Evolutionary conservation across 1,140 invertebrate species (phyloP).

Genomic region (Sweltsa coloradensis): DNA sequence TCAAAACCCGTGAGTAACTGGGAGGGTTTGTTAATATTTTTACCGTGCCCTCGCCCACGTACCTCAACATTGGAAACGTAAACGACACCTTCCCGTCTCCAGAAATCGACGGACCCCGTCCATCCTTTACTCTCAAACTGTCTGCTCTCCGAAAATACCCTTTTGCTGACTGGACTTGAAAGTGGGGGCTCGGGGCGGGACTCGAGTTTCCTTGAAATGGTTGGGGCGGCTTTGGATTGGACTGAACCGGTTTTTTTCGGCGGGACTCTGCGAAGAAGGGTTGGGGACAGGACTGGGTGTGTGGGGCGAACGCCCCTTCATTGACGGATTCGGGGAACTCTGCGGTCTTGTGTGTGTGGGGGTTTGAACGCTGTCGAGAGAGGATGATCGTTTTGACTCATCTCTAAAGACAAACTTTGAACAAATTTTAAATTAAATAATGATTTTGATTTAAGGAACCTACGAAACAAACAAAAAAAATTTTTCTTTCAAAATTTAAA

Average conservation of each 20-base stretch:
- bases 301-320: constrained; percentile 1
- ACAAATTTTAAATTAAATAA: too few species aligned
- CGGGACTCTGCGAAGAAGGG: too few species aligned
- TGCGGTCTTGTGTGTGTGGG: constrained; percentile 4
- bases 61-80: constrained; percentile 49
- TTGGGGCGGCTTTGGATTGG: not conserved
- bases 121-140: constrained; percentile 22
- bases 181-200: constrained; percentile 15
- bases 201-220: constrained; percentile 16
- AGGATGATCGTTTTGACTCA: too few species aligned
- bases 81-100: constrained; percentile 35
- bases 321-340: not conserved
- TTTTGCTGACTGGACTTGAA: constrained; percentile 8
- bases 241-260: not conserved
- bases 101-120: constrained; percentile 4
- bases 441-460: too few species aligned
- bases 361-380: too few species aligned
- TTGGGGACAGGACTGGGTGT: constrained; percentile 7
- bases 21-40: too few species aligned
- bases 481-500: too few species aligned
- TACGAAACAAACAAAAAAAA: too few species aligned
- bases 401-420: too few species aligned
- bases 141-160: constrained; percentile 12
- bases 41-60: too few species aligned
- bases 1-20: too few species aligned